A percentile compares a stretch with the other conserved stretches of the same genome.
Conservation (phyloP, 2,113 vertebrate genomes). For the Collichthys lucidus region DNA sequence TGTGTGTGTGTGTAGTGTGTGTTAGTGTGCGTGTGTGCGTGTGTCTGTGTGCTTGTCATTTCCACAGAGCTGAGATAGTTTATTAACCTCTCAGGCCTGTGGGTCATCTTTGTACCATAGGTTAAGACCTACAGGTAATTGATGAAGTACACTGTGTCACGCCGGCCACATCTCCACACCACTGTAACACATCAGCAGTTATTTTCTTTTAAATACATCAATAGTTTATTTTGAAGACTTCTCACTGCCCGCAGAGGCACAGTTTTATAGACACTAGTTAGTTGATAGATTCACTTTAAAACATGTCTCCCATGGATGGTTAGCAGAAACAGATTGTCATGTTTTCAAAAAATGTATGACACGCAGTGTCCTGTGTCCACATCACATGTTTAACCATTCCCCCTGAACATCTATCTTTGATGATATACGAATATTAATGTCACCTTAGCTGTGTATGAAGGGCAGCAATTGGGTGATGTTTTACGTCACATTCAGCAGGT, state of each 20-base stretch:
- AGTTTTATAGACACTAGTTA: background rate
- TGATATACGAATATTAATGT: background rate
- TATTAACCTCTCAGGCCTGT: constrained; percentile 73
- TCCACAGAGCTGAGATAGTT: constrained; percentile 65
- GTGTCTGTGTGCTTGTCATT: constrained; percentile 36
- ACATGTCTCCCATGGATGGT: background rate
- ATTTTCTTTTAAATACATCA: constrained; percentile 18
- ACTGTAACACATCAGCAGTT: background rate
- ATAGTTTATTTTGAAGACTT: background rate
- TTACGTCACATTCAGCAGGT: no score
- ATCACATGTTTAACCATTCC: background rate
- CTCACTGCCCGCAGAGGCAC: background rate
- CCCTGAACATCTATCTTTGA: background rate
- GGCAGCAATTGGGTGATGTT: background rate
- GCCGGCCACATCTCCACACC: constrained; percentile 27
- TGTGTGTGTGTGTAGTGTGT: constrained; percentile 2
- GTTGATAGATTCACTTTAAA: background rate
- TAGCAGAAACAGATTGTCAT: no score
- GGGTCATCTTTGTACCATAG: constrained; percentile 49
- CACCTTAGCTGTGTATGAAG: background rate
- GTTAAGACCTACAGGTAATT: constrained; percentile 70
- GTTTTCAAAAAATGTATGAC: background rate
- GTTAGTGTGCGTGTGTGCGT: constrained; percentile 13
- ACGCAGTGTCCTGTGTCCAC: background rate
- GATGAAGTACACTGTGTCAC: constrained; percentile 60